Base-by-base conservation (phyloP, 2,113 vertebrate genomes). In the Gracilinanus agilis region DNA sequence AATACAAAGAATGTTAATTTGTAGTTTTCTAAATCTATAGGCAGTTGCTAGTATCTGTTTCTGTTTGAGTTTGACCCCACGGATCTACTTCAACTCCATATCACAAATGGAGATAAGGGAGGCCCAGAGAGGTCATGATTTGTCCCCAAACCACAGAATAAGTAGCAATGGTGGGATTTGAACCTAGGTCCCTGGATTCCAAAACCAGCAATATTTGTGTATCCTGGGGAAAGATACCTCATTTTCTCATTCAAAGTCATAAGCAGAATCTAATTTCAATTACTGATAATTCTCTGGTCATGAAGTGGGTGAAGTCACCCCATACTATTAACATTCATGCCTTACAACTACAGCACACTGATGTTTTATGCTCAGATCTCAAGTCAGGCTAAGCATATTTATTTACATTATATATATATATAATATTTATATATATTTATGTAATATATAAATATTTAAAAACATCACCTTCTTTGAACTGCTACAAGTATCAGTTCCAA, bases 201-300 rank as follows among this genome's bases (percentile, higher is more conserved):
- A 83, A 83, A 83, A 40, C 16, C n/a, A 83, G n/a, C 11, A 29
- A 10, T 67, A 83, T 21, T 83, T 40, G 67, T 40, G 67, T 40
- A 83, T n/a, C 4, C 34, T n/a, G 34, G 61, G 13, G 34, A 75
- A 83, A 40, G 16, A 83, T 16, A 75, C 34, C 40, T 83, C 67
- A 83, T 40, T 40, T 83, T 83, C 34, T 34, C 34, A 40, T 83
- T 93, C 89, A 91, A 94, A 93, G 90, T 0, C 5, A 97, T 7
- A 96, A 95, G 90, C 0, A 96, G 53, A 40, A 90, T 97, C 94
- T 94, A 95, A 96, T 90, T 92, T 95, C 55, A 92, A 44, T 94
- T 67, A 34, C 49, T 95, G 94, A 75, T 44, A 55, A 89, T 49
- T 54, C 88, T 90, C 91, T 96, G 96, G 67, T 53, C 9, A 40